Evolutionary conservation across 2,888 invertebrate species (phyloP), one percentile per base, ranked within the genome.

Genomic region (Conistra vaccinii): DNA sequence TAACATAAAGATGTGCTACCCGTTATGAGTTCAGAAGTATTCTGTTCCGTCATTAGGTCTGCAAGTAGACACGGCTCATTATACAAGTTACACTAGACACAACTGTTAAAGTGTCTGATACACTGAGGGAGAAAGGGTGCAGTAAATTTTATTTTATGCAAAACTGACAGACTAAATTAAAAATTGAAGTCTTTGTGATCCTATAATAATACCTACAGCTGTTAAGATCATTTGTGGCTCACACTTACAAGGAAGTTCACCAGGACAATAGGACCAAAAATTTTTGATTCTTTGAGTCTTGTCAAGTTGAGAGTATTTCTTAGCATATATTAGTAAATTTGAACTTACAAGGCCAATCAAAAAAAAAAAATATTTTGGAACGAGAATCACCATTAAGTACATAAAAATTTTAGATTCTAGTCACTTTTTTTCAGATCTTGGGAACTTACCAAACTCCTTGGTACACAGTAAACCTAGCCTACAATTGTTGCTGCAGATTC

Each of bases 1-100:
- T 20, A 62, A 29, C 73, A n/a, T 42, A 63, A 12, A 69, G 51
- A 81, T 84, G 81, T 82, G 61, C 48, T 65, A 53, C 66, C 65
- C 9, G 60, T 29, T 69, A 61, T 58, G 57, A 66, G 71, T 32
- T 35, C 77, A 26, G 23, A 29, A 58, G 7, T 29, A 69, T 69
- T 82, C 57, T 82, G 81, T 20, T 26, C 32, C 7, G 23, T 51
- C 39, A 62, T 48, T 67, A 65, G 39, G 39, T 26, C 45, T 63
- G 39, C 66, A 53, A 61, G 65, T 84, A 67, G 84, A 26, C n/a
- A 55, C 5, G 53, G 26, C 65, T 73, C 42, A 69, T 82, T 68
- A 75, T 75, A 66, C 69, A 75, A 23, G 39, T 65, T 61, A 70
- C 23, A 57, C 14, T 67, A 63, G 53, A 45, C 29, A 69, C 48